These are phyloP conservation scores for Vespertilio murinus DNA, from an alignment of 2,797 vertebrate species.

Conservation along the genomic window DNA sequence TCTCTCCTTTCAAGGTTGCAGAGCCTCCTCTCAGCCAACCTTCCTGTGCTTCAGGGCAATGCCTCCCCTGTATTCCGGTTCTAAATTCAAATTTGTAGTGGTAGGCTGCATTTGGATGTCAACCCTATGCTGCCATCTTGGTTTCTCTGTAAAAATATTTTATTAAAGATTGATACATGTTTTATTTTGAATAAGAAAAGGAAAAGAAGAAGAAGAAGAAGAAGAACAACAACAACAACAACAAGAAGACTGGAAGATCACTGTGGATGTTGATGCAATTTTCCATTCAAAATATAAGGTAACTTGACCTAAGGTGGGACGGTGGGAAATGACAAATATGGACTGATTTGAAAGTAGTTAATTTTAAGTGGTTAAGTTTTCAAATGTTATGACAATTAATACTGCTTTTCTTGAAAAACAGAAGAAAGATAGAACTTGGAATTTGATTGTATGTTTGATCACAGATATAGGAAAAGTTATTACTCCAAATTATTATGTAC, in stretches of 20 bases:
- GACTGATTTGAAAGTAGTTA: not conserved
- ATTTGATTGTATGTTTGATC: not conserved
- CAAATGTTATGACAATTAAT: not conserved
- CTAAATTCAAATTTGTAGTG: too few species aligned
- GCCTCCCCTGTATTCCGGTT: too few species aligned
- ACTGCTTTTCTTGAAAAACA: not conserved
- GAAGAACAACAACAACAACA: too few species aligned
- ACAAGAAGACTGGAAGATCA: not conserved
- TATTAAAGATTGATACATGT: constrained; percentile 63
- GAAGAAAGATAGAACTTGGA: not conserved
- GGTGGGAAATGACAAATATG: not conserved
- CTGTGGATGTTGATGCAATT: not conserved
- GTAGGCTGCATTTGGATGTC: too few species aligned
- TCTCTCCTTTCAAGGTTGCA: too few species aligned
- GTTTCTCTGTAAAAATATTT: constrained; percentile 30
- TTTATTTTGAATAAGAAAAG: constrained; percentile 36
- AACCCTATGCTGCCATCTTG: too few species aligned
- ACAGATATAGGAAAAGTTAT: not conserved
- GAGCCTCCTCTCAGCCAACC: too few species aligned
- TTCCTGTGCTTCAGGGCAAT: too few species aligned
- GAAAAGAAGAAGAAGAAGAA: too few species aligned
- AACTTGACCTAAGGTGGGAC: not conserved
- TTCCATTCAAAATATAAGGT: not conserved
- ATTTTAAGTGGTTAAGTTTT: not conserved
- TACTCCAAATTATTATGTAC: not conserved